Percentiles rank a stretch among this genome's conserved stretches.
Conservation (phyloP, 1,140 invertebrate species). For the Cydia fagiglandana region DNA sequence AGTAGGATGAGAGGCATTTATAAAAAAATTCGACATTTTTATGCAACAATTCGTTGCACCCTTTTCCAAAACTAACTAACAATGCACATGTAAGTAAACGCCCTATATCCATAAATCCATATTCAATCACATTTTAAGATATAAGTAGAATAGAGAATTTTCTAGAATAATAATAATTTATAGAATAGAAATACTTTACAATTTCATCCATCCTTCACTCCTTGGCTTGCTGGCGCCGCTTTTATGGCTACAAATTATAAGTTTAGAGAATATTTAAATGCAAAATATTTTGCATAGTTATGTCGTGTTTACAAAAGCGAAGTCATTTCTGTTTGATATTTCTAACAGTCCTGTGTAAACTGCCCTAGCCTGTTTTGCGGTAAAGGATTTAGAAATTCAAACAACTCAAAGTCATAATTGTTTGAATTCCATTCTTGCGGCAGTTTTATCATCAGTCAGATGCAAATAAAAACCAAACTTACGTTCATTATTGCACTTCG, state of each 20-base stretch:
- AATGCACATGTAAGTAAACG: too few species aligned
- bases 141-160: too few species aligned
- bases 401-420: not conserved
- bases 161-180: too few species aligned
- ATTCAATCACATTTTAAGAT: too few species aligned
- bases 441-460: not conserved
- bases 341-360: constrained; percentile 3
- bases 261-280: constrained; percentile 7
- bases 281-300: not conserved
- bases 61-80: too few species aligned
- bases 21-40: too few species aligned
- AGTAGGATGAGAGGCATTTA: too few species aligned
- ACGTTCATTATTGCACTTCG: not conserved
- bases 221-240: not conserved
- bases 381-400: constrained; percentile 4
- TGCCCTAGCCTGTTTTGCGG: constrained; percentile 8
- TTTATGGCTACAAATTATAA: not conserved
- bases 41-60: too few species aligned
- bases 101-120: too few species aligned
- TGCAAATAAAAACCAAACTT: not conserved
- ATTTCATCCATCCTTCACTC: not conserved
- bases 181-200: too few species aligned
- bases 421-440: not conserved
- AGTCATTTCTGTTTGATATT: not conserved
- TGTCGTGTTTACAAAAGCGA: not conserved